Conservation (phyloP, 2,888 invertebrate species). For the Allygus modestus region DNA sequence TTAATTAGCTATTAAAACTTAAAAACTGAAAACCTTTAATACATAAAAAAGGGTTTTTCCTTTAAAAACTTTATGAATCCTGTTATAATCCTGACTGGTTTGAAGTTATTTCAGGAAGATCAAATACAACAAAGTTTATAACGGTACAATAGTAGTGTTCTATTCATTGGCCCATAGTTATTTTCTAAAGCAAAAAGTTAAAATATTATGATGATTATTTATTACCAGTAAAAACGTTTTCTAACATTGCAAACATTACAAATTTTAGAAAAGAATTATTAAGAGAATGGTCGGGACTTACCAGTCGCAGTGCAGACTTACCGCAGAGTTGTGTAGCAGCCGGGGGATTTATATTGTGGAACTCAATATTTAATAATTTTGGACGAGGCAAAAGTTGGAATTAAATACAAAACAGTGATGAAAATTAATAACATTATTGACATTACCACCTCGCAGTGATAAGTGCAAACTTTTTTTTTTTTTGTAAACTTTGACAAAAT, state of each 20-base stretch:
- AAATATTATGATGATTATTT: slow-evolving; percentile 5
- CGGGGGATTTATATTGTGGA: background rate
- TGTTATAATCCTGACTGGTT: too few species aligned
- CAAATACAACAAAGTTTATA: too few species aligned
- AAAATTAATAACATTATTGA: background rate
- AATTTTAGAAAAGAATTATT: background rate
- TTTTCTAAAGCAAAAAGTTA: background rate
- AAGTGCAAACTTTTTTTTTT: background rate
- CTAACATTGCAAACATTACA: background rate
- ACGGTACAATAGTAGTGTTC: too few species aligned
- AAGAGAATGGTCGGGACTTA: slow-evolving; percentile 4
- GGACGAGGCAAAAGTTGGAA: background rate
- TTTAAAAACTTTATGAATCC: too few species aligned
- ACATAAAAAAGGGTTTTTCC: too few species aligned
- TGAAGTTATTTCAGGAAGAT: too few species aligned
- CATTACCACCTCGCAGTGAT: background rate
- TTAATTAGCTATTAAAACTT: too few species aligned
- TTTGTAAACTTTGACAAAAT: too few species aligned
- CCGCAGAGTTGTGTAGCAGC: background rate
- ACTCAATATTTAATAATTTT: background rate
- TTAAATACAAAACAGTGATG: background rate
- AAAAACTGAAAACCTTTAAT: too few species aligned
- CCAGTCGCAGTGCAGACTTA: slow-evolving; percentile 39
- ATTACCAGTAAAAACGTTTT: slow-evolving; percentile 8
- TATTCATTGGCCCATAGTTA: slow-evolving; percentile 8